Conservation (phyloP, 2,888 invertebrate species). For the Drosophila histrio region DNA sequence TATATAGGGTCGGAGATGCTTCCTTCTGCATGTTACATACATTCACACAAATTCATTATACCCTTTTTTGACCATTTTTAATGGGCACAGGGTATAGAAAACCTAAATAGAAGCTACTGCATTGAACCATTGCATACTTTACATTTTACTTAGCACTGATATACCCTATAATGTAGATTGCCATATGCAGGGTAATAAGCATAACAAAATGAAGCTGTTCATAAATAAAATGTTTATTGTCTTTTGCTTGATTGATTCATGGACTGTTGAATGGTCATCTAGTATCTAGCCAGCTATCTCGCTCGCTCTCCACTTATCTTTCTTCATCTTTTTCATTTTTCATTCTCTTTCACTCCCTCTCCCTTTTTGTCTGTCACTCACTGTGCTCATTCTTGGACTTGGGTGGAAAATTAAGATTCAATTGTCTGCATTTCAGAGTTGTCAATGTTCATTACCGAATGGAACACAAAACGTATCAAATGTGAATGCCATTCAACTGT, state of each 20-base stretch:
- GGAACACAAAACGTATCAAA: conserved; percentile 62
- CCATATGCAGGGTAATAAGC: neutral
- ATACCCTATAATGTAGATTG: neutral
- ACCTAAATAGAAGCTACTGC: no score
- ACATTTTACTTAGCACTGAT: neutral
- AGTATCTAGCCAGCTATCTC: neutral
- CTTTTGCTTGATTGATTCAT: conserved; percentile 67
- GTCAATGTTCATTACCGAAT: conserved; percentile 74
- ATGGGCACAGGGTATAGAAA: no score
- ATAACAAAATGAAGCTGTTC: conserved; percentile 21
- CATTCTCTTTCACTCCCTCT: no score
- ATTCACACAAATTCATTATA: no score
- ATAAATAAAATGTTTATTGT: conserved; percentile 76
- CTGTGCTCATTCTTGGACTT: conserved; percentile 13
- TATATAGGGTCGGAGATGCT: no score
- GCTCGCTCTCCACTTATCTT: neutral
- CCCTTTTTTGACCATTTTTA: no score
- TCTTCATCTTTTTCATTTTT: no score
- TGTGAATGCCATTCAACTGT: conserved; percentile 41
- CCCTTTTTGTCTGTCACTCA: neutral
- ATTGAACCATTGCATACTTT: no score
- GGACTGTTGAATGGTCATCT: conserved; percentile 40
- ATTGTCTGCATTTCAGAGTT: conserved; percentile 75
- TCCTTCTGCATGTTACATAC: no score
- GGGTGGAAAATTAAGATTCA: conserved; percentile 73